Conservation (phyloP, 1,140 invertebrate genomes). For the Plodia interpunctella region DNA sequence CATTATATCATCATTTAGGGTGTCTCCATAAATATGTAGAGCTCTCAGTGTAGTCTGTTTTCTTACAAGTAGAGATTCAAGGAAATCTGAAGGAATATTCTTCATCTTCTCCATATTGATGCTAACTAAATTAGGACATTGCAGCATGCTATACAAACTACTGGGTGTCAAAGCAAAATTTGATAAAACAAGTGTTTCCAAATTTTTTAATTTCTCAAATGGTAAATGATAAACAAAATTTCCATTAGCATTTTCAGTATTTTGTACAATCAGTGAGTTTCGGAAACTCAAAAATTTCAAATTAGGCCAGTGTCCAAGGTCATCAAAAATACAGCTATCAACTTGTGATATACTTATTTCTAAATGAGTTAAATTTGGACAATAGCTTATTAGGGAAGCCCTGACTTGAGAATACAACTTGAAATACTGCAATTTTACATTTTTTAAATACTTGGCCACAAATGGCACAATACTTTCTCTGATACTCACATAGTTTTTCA, state of each 20-base stretch:
- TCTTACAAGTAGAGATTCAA: slow-evolving; percentile 64
- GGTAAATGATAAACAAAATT: slow-evolving; percentile 73
- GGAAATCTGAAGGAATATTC: slow-evolving; percentile 72
- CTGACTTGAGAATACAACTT: slow-evolving; percentile 75
- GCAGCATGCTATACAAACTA: slow-evolving; percentile 71
- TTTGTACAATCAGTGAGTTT: slow-evolving; percentile 72
- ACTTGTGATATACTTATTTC: slow-evolving; percentile 77
- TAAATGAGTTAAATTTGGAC: slow-evolving; percentile 74
- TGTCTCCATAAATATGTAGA: slow-evolving; percentile 73
- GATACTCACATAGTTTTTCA: slow-evolving; percentile 74
- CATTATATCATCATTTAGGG: slow-evolving; percentile 73
- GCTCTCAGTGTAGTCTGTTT: slow-evolving; percentile 64
- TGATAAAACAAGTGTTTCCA: slow-evolving; percentile 69
- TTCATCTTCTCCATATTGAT: slow-evolving; percentile 78
- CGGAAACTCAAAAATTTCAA: slow-evolving; percentile 74
- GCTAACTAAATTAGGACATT: slow-evolving; percentile 66
- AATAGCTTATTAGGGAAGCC: slow-evolving; percentile 68
- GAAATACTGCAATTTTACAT: slow-evolving; percentile 76
- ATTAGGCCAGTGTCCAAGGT: slow-evolving; percentile 70
- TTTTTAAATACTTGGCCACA: slow-evolving; percentile 71
- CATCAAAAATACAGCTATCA: slow-evolving; percentile 74
- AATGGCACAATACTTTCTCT: slow-evolving; percentile 73
- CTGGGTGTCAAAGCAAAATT: slow-evolving; percentile 71
- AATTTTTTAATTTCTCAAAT: slow-evolving; percentile 67
- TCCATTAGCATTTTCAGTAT: slow-evolving; percentile 60